A percentile compares a stretch with the other conserved stretches of the same genome.
phyloP scores from a whole-genome alignment of 1,140 invertebrate genomes.

The Gerris buenoi region DNA sequence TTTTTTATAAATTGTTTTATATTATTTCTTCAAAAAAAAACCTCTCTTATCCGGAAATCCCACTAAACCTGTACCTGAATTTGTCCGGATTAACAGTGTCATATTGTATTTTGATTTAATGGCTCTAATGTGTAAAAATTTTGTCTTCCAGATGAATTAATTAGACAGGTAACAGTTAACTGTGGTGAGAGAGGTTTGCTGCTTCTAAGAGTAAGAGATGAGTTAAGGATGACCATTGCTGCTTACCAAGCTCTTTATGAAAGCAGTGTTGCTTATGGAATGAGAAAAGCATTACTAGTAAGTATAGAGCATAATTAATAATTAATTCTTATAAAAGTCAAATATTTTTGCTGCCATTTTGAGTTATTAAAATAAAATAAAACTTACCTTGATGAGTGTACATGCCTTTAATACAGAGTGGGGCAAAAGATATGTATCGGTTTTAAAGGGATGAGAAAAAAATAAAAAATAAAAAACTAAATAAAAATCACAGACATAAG shows the following conservation, averaged over 20 bases:
- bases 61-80: no score
- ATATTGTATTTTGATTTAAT: no score
- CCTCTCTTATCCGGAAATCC: no score
- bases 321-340: background rate
- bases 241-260: conserved; percentile 91
- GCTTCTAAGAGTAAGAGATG: conserved; percentile 79
- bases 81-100: no score
- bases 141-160: conserved; percentile 77
- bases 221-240: conserved; percentile 88
- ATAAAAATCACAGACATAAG: no score
- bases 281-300: conserved; percentile 88
- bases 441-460: no score
- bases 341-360: background rate
- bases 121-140: no score
- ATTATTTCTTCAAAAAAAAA: no score
- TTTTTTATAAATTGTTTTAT: no score
- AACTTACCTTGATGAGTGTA: background rate
- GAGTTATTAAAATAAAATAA: background rate
- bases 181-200: conserved; percentile 92
- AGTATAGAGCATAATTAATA: conserved; percentile 7
- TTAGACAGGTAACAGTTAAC: conserved; percentile 90
- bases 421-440: no score
- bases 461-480: no score
- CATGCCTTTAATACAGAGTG: no score
- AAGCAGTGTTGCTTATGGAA: conserved; percentile 92